Conservation (phyloP, 2,797 vertebrate genomes). For the Acridotheres tristis region DNA sequence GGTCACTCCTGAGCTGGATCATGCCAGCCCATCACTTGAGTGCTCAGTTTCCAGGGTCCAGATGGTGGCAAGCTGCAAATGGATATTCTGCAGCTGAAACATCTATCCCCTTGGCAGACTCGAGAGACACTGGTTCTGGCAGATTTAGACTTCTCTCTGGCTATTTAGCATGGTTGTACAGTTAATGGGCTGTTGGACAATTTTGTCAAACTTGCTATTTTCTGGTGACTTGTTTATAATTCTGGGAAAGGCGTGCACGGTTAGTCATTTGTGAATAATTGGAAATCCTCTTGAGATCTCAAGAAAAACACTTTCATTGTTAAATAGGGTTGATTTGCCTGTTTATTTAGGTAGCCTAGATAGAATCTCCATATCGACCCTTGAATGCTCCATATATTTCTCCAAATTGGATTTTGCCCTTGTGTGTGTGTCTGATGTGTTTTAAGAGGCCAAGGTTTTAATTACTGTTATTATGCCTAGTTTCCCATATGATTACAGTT, state of each 20-base stretch:
- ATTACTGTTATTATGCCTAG: constrained; percentile 64
- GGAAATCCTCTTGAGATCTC: constrained; percentile 67
- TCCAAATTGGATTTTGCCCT: constrained; percentile 47
- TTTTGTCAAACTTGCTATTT: constrained; percentile 73
- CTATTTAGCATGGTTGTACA: constrained; percentile 63
- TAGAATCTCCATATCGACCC: constrained; percentile 60
- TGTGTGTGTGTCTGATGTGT: constrained; percentile 26
- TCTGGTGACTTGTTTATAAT: constrained; percentile 69
- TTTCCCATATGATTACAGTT: constrained; percentile 65
- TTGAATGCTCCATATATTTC: constrained; percentile 60
- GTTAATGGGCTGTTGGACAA: constrained; percentile 67
- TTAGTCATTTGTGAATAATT: constrained; percentile 74
- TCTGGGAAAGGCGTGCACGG: constrained; percentile 39
- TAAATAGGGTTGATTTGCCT: constrained; percentile 59
- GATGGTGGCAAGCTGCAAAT: constrained; percentile 51
- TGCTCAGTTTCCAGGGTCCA: not conserved
- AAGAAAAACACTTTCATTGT: constrained; percentile 56
- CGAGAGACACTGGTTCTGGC: constrained; percentile 29
- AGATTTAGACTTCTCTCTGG: constrained; percentile 61
- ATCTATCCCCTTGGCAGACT: constrained; percentile 33
- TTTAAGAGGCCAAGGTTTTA: constrained; percentile 55
- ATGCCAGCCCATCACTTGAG: not conserved
- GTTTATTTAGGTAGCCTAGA: constrained; percentile 56
- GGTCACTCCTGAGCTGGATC: not conserved
- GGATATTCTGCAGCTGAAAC: constrained; percentile 33